These are phyloP conservation scores for Eristalis pertinax DNA, from an alignment of 2,888 invertebrate species.

Conservation along the genomic window DNA sequence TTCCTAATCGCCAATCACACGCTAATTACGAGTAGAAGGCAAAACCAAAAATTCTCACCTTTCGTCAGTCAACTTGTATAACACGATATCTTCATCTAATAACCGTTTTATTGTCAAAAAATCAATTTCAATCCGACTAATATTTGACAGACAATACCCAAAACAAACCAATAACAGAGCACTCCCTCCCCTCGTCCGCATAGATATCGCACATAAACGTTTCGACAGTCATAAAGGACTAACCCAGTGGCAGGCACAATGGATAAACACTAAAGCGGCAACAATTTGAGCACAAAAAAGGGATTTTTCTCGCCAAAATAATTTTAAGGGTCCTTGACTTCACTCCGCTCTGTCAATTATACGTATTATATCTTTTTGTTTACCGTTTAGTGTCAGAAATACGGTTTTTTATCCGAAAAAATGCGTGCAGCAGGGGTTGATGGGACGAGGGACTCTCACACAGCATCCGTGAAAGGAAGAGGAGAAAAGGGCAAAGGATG, in stretches of 20 bases:
- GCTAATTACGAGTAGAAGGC: neutral
- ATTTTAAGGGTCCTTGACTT: conserved; percentile 81
- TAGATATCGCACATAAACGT: conserved; percentile 61
- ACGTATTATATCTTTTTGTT: conserved; percentile 77
- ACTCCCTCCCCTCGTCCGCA: conserved; percentile 71
- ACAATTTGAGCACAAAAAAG: conserved; percentile 70
- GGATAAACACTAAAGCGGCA: conserved; percentile 30
- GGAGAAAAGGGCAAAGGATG: conserved; percentile 28
- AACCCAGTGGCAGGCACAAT: conserved; percentile 11
- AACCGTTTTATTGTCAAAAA: conserved; percentile 62
- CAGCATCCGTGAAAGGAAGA: conserved; percentile 60
- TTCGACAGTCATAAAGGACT: conserved; percentile 36
- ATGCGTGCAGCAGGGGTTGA: conserved; percentile 51
- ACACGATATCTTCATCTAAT: conserved; percentile 69
- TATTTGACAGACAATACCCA: conserved; percentile 80
- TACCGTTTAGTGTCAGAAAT: conserved; percentile 79
- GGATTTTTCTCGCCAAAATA: conserved; percentile 76
- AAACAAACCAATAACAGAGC: conserved; percentile 79
- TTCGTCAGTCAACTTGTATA: conserved; percentile 20
- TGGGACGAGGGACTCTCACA: conserved; percentile 30
- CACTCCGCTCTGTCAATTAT: conserved; percentile 75
- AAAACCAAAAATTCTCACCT: neutral
- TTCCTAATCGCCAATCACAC: conserved; percentile 21
- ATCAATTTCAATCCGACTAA: conserved; percentile 77
- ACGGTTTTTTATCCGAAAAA: conserved; percentile 78